Conservation (phyloP, 2,113 vertebrate genomes). For the Sylvia atricapilla region DNA sequence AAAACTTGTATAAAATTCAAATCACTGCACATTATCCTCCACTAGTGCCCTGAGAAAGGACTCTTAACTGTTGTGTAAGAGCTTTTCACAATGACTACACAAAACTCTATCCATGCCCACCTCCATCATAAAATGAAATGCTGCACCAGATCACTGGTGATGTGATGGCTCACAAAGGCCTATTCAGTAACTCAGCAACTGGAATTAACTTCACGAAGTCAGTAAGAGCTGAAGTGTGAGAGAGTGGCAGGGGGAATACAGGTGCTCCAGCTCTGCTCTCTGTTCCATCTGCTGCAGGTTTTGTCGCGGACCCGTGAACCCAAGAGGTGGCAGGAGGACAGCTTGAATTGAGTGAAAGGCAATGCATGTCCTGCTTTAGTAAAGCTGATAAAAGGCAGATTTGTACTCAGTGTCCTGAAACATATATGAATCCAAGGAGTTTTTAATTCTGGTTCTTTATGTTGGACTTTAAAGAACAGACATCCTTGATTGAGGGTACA, state of each 20-base stretch:
- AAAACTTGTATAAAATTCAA: constrained; percentile 22
- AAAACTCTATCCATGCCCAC: background rate
- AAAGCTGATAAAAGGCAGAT: background rate
- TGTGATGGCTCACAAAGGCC: background rate
- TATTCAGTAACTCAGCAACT: background rate
- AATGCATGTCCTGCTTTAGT: background rate
- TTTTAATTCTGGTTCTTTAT: background rate
- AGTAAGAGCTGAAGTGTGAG: background rate
- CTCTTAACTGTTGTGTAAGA: background rate
- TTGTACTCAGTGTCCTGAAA: background rate
- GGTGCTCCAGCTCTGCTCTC: background rate
- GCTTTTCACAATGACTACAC: background rate
- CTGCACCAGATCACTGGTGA: background rate
- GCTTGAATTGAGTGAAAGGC: background rate
- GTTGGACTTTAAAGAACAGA: background rate
- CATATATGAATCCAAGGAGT: background rate
- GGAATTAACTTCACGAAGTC: background rate
- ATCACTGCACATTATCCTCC: background rate
- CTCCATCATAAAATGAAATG: background rate
- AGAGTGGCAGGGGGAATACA: background rate
- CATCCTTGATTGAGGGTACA: background rate
- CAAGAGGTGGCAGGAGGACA: background rate
- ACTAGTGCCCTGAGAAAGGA: background rate
- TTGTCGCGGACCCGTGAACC: background rate
- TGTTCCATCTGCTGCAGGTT: background rate